Conservation (phyloP, 2,888 invertebrate genomes). For the Chironomus riparius region DNA sequence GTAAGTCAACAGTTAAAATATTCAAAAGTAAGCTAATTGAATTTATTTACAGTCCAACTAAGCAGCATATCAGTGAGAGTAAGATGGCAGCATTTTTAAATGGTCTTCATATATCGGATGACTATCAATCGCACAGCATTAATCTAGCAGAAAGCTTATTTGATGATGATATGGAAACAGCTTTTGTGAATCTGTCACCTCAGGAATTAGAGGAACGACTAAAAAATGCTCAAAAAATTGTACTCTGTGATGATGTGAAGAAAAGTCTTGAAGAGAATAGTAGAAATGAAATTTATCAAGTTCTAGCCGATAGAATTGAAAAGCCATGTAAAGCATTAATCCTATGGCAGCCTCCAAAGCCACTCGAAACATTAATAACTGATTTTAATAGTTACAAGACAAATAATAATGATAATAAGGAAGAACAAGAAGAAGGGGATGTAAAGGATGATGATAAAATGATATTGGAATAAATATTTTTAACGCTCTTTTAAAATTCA, state of each 20-base stretch:
- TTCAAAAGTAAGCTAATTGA: too few relatives aligned
- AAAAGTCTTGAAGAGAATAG: conserved; percentile 47
- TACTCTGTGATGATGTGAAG: conserved; percentile 62
- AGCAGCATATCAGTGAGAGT: conserved; percentile 74
- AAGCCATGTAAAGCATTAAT: conserved; percentile 71
- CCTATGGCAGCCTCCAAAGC: conserved; percentile 67
- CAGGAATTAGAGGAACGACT: conserved; percentile 41
- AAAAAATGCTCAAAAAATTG: conserved; percentile 47
- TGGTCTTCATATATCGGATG: conserved; percentile 59
- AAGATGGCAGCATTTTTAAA: conserved; percentile 74
- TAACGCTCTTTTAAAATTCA: neutral
- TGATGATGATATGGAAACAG: conserved; percentile 4
- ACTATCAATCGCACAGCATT: conserved; percentile 34
- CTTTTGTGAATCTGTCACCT: conserved; percentile 31
- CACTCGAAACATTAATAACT: conserved; percentile 34
- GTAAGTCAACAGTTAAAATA: neutral
- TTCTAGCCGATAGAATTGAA: conserved; percentile 55
- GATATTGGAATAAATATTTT: neutral
- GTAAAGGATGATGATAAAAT: too few relatives aligned
- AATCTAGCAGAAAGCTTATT: conserved; percentile 32
- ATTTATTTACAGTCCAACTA: conserved; percentile 45
- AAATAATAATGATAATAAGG: neutral
- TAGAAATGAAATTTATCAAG: conserved; percentile 56
- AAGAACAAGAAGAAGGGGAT: neutral
- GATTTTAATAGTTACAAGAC: conserved; percentile 28